Conservation (phyloP, 1,140 invertebrate genomes). For the Acromyrmex charruanus region DNA sequence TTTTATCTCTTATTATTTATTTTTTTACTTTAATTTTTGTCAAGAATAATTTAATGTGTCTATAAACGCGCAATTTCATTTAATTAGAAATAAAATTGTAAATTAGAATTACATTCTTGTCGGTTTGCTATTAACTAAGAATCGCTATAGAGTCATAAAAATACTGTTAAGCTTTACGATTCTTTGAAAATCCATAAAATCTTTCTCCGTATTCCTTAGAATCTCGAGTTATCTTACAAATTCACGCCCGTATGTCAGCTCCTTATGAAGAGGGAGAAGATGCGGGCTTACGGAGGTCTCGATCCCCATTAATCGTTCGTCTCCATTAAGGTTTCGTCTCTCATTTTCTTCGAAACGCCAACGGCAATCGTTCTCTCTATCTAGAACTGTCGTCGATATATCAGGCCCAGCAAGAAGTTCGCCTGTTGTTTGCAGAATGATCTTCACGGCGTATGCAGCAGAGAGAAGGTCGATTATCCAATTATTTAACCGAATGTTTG, state of each 20-base stretch:
- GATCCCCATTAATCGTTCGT: constrained; percentile 68
- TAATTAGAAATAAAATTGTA: constrained; percentile 2
- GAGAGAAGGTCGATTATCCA: constrained; percentile 8
- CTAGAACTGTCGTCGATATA: not conserved
- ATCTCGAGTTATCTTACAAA: constrained; percentile 34
- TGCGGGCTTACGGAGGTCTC: constrained; percentile 63
- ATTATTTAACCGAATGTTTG: constrained; percentile 35
- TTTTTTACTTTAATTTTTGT: not conserved
- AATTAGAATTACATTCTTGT: not conserved
- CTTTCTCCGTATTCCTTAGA: not conserved
- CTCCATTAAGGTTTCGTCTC: constrained; percentile 41
- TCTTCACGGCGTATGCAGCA: not conserved
- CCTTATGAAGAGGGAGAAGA: constrained; percentile 38
- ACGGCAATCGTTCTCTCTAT: constrained; percentile 11
- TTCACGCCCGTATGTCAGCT: constrained; percentile 62
- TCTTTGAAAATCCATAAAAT: constrained; percentile 35
- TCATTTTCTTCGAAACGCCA: constrained; percentile 60
- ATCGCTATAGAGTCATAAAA: not conserved
- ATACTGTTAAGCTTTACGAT: constrained; percentile 13
- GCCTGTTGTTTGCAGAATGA: constrained; percentile 6
- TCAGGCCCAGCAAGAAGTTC: not conserved
- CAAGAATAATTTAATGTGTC: not conserved
- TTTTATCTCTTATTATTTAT: constrained; percentile 8
- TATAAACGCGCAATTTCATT: not conserved
- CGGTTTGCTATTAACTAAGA: not conserved